A percentile compares a stretch with the other conserved stretches of the same genome.
Evolutionary conservation across 2,113 vertebrate genomes (phyloP).

Genomic region (Charina bottae): DNA sequence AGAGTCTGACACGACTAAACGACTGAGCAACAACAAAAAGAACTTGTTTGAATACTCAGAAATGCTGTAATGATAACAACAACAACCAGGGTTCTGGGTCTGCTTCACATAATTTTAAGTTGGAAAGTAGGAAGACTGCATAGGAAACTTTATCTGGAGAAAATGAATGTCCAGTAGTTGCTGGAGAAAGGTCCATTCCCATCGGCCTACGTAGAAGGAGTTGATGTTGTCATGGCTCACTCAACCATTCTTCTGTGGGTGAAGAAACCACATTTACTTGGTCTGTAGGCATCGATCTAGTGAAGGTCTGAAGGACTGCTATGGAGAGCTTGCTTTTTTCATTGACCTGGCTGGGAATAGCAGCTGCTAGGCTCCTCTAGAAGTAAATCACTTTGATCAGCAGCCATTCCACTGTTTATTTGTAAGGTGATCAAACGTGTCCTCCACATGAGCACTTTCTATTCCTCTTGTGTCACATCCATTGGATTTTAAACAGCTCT

Average conservation of each 20-base stretch:
- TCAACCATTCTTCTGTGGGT: slow-evolving; percentile 8
- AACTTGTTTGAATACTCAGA: not conserved
- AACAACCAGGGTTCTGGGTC: not conserved
- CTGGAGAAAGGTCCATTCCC: not conserved
- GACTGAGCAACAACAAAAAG: too few species aligned
- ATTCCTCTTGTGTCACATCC: not conserved
- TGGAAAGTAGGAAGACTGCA: not conserved
- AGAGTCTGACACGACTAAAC: too few species aligned
- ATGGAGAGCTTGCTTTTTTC: not conserved
- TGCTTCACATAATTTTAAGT: not conserved
- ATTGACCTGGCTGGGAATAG: not conserved
- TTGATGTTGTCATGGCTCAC: not conserved
- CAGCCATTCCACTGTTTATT: not conserved
- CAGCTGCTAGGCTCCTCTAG: not conserved
- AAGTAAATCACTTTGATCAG: not conserved
- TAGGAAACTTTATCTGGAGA: not conserved
- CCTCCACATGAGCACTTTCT: not conserved
- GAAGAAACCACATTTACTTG: not conserved
- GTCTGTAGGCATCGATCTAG: not conserved
- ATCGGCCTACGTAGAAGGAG: not conserved
- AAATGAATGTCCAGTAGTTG: not conserved
- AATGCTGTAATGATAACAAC: not conserved
- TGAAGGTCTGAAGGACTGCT: not conserved
- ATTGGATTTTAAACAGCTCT: not conserved
- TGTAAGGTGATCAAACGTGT: not conserved